Evolutionary conservation across 1,140 invertebrate genomes (phyloP), one percentile per base, ranked within the genome.

Genomic region (Proales similis): DNA sequence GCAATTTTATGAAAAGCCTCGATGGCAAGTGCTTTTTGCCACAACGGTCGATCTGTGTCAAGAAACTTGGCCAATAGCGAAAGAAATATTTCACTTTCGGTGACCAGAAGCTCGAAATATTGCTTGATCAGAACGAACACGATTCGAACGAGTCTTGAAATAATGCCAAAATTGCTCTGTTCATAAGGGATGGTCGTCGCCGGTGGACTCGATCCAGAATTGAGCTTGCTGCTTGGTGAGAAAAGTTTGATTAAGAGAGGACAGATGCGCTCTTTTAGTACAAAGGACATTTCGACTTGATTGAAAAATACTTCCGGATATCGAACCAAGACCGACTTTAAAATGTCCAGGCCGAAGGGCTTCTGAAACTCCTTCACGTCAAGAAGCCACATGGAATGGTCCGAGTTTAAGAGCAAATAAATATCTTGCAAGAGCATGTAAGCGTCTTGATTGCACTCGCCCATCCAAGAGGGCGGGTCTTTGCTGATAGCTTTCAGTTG

Each of bases 1-100:
- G 69, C 69, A 77, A 97, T 85, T 76, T 90, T 92, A 72, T 95
- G 90, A 19, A 97, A 79, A 2, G 96, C 90, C 80, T 97, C 93
- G 9, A 98, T 74, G 0, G 93, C 91, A 39, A 95, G 74, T 12
- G 89, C 87, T 51, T 92, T 79, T 72, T 97, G 92, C 93, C 94
- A 98, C 39, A 84, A 80, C 22, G 90, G 88, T 76, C 94, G 93
- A 68, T 97, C 93, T 9, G 87, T 85, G 76, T 96, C 91, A 70
- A 98, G 74, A 78, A 97, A 96, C 74, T 96, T 95, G 3, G 97
- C 88, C 32, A 97, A 86, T 29, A 97, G 77, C 1, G 91, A 94
- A 39, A 97, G 78, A 74, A 98, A 96, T 69, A 98, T 97, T 79
- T 98, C 94, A 77, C 91, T 95, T 76, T 98, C 93, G 3, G 92